Evolutionary conservation across 2,797 vertebrate species (phyloP).

Genomic region (Sternarchorhynchus goeldii): DNA sequence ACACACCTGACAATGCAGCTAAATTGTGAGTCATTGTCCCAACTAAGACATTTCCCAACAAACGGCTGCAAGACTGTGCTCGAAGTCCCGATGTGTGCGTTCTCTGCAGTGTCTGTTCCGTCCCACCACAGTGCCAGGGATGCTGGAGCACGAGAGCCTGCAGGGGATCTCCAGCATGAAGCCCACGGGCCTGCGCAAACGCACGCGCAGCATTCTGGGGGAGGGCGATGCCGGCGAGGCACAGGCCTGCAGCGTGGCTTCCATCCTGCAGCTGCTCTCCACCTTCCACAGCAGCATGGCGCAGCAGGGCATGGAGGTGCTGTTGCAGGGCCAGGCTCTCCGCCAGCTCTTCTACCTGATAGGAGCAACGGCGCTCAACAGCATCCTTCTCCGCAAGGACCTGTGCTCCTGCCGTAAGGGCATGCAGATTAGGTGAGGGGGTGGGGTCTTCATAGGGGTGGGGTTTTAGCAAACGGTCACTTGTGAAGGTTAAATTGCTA

Average conservation of each 20-base stretch:
- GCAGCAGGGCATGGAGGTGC: constrained; percentile 88
- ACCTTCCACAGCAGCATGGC: constrained; percentile 86
- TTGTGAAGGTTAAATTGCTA: too few species aligned
- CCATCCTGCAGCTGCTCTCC: constrained; percentile 86
- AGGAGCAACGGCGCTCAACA: constrained; percentile 87
- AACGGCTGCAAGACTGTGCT: too few species aligned
- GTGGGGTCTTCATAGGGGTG: neutral
- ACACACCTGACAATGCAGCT: too few species aligned
- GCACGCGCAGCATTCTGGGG: constrained; percentile 85
- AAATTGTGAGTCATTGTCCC: too few species aligned
- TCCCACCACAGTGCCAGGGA: constrained; percentile 82
- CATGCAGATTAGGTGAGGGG: constrained; percentile 94
- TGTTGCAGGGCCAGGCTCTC: constrained; percentile 83
- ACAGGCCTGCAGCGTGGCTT: constrained; percentile 86
- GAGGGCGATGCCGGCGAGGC: constrained; percentile 61
- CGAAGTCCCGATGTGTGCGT: neutral
- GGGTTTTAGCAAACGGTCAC: neutral
- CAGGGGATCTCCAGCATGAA: constrained; percentile 97
- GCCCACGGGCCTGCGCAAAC: constrained; percentile 92
- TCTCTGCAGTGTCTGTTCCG: neutral
- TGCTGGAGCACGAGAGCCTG: constrained; percentile 95
- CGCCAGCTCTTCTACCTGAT: constrained; percentile 92
- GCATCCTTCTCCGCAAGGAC: constrained; percentile 94
- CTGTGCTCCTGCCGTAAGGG: constrained; percentile 99
- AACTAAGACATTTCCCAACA: too few species aligned